These are phyloP conservation scores for Pedetes capensis DNA, from an alignment of 2,113 vertebrate genomes.

Conservation along the genomic window DNA sequence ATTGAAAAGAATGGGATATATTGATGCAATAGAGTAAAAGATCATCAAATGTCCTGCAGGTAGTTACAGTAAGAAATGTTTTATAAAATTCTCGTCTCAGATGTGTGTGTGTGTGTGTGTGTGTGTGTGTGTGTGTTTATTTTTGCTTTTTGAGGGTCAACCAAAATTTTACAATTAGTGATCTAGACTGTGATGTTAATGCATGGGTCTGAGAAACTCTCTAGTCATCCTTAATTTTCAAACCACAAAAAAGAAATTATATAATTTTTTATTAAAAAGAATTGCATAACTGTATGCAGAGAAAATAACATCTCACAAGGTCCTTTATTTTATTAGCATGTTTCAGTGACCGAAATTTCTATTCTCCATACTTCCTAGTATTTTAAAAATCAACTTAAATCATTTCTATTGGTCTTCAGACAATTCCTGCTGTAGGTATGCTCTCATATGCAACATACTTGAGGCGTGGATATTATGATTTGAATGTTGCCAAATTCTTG, in stretches of 20 bases:
- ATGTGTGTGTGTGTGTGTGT: background rate
- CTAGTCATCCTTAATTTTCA: background rate
- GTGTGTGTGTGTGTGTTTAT: background rate
- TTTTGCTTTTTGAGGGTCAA: background rate
- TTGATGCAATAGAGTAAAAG: background rate
- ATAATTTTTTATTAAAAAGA: background rate
- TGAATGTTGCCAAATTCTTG: background rate
- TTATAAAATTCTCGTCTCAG: background rate
- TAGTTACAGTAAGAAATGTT: background rate
- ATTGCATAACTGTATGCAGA: background rate
- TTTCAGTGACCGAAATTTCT: background rate
- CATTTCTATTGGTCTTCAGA: background rate
- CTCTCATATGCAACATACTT: background rate
- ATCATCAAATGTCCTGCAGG: background rate
- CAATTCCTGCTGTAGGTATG: background rate
- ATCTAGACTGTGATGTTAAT: background rate
- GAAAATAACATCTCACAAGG: background rate
- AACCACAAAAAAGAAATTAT: background rate
- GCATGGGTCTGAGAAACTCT: background rate
- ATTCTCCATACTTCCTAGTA: background rate
- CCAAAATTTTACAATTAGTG: background rate
- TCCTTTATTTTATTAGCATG: background rate
- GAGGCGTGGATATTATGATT: background rate
- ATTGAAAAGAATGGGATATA: background rate
- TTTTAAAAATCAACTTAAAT: background rate